A percentile compares a stretch with the other conserved stretches of the same genome.
These are phyloP conservation scores for Drosophila siamana DNA, from an alignment of 2,888 invertebrate species.

Conservation along the genomic window DNA sequence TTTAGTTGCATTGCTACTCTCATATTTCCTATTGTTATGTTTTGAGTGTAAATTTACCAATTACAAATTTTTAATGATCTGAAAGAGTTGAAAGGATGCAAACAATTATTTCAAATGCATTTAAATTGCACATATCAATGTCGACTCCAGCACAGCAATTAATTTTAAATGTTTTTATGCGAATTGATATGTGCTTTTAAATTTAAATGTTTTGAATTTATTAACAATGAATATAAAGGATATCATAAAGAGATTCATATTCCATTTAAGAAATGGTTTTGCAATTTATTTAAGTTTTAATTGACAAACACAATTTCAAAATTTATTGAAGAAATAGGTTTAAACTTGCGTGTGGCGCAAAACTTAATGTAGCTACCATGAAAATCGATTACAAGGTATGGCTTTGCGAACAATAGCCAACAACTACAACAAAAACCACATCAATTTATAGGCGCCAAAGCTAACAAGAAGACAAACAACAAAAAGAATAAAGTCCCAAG, in stretches of 20 bases:
- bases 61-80: slow-evolving; percentile 38
- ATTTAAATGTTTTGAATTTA: no score
- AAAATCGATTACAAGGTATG: slow-evolving; percentile 19
- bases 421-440: slow-evolving; percentile 14
- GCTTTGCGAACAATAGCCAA: slow-evolving; percentile 34
- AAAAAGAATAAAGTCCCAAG: slow-evolving; percentile 4
- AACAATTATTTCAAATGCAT: neutral
- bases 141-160: neutral
- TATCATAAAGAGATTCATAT: no score
- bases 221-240: no score
- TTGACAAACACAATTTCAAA: neutral
- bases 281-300: neutral
- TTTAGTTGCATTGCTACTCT: neutral
- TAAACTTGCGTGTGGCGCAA: neutral
- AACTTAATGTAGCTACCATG: neutral
- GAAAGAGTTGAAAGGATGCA: neutral
- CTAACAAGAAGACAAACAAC: slow-evolving; percentile 19
- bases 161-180: neutral
- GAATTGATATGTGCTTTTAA: no score
- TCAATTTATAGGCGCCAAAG: slow-evolving; percentile 25
- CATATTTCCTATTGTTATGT: slow-evolving; percentile 6
- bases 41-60: slow-evolving; percentile 52
- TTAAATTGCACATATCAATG: neutral
- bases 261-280: neutral
- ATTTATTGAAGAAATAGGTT: neutral